These are phyloP conservation scores for Thalassarche chlororhynchos DNA, from an alignment of 2,113 vertebrate species.

Conservation along the genomic window DNA sequence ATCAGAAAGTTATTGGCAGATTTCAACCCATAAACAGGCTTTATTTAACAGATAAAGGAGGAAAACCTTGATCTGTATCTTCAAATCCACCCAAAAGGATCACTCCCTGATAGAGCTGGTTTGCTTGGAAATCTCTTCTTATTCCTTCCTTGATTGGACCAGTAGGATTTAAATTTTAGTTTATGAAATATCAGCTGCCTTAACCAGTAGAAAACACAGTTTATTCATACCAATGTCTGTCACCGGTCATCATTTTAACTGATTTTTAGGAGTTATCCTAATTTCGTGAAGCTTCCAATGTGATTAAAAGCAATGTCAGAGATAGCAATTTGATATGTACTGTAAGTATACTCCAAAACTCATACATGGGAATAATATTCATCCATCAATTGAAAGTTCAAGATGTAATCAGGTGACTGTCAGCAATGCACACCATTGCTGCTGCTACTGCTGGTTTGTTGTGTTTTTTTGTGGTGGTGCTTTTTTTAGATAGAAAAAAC, in stretches of 20 bases:
- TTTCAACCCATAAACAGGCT: not conserved
- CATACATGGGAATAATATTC: not conserved
- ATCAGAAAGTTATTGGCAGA: not conserved
- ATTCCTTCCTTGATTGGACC: not conserved
- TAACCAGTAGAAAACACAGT: not conserved
- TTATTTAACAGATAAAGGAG: not conserved
- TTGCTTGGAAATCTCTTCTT: not conserved
- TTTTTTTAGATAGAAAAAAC: not conserved
- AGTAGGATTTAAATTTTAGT: not conserved
- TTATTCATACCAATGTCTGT: not conserved
- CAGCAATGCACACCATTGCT: not conserved
- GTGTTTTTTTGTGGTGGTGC: not conserved
- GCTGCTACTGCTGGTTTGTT: not conserved
- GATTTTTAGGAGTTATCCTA: not conserved
- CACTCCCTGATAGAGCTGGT: not conserved
- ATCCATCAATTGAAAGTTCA: not conserved
- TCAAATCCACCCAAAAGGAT: not conserved
- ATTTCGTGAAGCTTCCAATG: not conserved
- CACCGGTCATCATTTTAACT: not conserved
- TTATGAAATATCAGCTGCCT: not conserved
- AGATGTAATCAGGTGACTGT: not conserved
- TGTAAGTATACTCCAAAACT: not conserved
- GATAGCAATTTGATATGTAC: not conserved
- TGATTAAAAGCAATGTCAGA: not conserved
- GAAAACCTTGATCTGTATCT: not conserved